These are phyloP conservation scores for Malaclemys terrapin DNA, from an alignment of 2,113 vertebrate species.

Conservation along the genomic window DNA sequence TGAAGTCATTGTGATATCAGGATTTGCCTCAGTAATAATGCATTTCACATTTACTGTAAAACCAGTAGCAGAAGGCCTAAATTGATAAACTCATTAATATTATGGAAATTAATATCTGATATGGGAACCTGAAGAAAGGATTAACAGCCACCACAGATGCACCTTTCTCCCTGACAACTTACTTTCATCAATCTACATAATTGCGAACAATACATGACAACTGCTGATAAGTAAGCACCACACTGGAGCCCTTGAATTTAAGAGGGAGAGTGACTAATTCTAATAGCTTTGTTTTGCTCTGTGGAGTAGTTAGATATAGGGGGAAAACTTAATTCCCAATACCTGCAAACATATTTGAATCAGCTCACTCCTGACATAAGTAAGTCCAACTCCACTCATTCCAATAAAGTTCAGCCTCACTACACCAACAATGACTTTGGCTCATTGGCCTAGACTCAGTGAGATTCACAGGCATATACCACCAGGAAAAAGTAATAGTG, in stretches of 20 bases:
- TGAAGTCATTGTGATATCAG: background rate
- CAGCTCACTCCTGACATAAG: background rate
- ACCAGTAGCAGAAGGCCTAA: background rate
- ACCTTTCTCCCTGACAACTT: background rate
- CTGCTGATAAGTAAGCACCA: background rate
- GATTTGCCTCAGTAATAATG: background rate
- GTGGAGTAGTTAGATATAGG: background rate
- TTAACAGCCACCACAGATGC: background rate
- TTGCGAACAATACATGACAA: background rate
- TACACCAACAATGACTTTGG: background rate
- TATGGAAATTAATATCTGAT: background rate
- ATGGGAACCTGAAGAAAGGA: background rate
- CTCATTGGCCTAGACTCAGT: background rate
- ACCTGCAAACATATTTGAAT: background rate
- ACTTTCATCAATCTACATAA: fast-evolving
- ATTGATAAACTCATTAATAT: background rate
- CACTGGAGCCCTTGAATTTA: background rate
- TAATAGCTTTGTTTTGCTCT: background rate
- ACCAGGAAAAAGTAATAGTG: background rate
- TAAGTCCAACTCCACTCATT: fast-evolving
- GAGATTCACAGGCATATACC: background rate
- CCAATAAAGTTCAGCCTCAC: fast-evolving
- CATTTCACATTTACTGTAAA: background rate
- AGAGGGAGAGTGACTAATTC: background rate
- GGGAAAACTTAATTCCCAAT: background rate